A percentile compares a stretch with the other conserved stretches of the same genome.
phyloP scores from a whole-genome alignment of 2,888 invertebrate species.

The Acronicta alni region DNA sequence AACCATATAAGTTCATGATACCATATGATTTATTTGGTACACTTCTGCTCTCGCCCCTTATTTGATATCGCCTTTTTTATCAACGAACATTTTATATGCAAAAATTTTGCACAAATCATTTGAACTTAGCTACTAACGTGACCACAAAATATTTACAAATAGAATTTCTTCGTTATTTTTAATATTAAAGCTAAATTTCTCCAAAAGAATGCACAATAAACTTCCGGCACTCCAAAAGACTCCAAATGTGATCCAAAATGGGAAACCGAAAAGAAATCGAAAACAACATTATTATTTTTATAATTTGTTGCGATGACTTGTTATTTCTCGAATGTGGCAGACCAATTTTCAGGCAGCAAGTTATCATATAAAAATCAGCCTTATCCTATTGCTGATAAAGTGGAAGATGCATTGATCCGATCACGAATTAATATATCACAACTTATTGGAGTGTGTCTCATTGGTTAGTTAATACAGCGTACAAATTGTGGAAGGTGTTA shows the following conservation, averaged over 20 bases:
- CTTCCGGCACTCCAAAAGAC: constrained; percentile 41
- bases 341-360: constrained; percentile 34
- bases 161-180: constrained; percentile 30
- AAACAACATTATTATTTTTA: constrained; percentile 66
- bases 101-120: constrained; percentile 30
- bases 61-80: constrained; percentile 20
- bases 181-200: constrained; percentile 37
- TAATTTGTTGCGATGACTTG: constrained; percentile 71
- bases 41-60: constrained; percentile 32
- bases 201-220: constrained; percentile 33
- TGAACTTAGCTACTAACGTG: not conserved
- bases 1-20: constrained; percentile 1
- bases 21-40: not conserved
- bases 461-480: constrained; percentile 48
- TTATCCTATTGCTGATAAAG: not conserved
- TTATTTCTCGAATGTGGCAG: constrained; percentile 53
- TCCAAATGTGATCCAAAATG: constrained; percentile 62
- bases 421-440: constrained; percentile 27
- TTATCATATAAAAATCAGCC: constrained; percentile 8
- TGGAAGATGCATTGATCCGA: constrained; percentile 2
- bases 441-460: constrained; percentile 54
- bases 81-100: constrained; percentile 27
- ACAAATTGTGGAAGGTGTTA: constrained; percentile 27
- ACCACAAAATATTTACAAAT: constrained; percentile 17
- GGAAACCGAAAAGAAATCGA: constrained; percentile 73